Base-by-base conservation (phyloP, 2,888 invertebrate genomes). In the Parnassius apollo region DNA sequence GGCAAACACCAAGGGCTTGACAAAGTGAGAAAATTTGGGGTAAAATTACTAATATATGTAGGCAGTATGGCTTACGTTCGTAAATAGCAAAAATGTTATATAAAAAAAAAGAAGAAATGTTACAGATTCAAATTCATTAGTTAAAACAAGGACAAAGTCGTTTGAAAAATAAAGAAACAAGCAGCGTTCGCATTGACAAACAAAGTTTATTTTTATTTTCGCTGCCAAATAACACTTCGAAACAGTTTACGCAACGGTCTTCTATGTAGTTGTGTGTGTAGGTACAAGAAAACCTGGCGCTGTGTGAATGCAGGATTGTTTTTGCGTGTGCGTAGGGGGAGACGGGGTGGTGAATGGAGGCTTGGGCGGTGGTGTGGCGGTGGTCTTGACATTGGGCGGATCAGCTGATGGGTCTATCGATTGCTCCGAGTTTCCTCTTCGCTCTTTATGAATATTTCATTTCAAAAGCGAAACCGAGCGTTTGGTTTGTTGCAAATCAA, bases 301-400 rank as follows among this genome's bases (percentile, higher is more conserved):
- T 12, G 59, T 25, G 58, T 57, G 68, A 64, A 71, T 61, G 66
- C 63, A 65, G 67, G 65, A 53, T 35, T 25, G 48, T 49, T 35
- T 46, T 35, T 8, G 53, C 7, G 58, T 50, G 53, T 25, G 53
- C 13, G 62, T 42, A 10, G 25, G 67, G 66, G 69, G 63, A 69
- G 71, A 66, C 44, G 69, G 66, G 69, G 69, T 66, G 68, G 68
- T 61, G 65, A 13, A 49, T 48, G 44, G 44, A 49, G 49, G 49
- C 18, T 63, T 45, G 65, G 70, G 72, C 71, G 74, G 71, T 71
- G 68, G 64, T 49, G 44, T 49, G 75, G 70, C 69, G 68, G 77
- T 76, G 87, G 75, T 86, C 90, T 80, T 91, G 91, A 91, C 91
- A 91, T 91, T 90, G 90, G 88, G 83, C 77, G 82, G 82, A 91